Percentiles rank a stretch among this genome's conserved stretches.
Evolutionary conservation across 2,113 vertebrate species (phyloP).

Genomic region (Zapus hudsonius): DNA sequence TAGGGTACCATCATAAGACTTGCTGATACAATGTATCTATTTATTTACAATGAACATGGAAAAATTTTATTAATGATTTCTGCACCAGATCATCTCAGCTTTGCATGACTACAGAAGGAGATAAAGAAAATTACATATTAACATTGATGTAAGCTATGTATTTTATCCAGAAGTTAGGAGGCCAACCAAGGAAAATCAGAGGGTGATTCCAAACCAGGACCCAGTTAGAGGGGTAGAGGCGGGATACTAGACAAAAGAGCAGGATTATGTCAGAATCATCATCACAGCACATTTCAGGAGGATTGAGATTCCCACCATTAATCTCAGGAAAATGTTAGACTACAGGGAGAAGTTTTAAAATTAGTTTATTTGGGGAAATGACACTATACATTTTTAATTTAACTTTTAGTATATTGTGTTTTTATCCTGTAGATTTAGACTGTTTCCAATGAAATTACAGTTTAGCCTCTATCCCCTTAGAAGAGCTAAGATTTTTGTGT

Average conservation of each 20-base stretch:
- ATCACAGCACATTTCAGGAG: background rate
- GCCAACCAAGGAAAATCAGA: background rate
- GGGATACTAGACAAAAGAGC: background rate
- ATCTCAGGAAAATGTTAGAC: background rate
- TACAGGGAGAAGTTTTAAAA: slow-evolving; percentile 5
- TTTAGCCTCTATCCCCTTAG: background rate
- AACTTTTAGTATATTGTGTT: background rate
- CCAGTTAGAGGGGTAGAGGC: background rate
- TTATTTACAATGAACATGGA: too few relatives aligned
- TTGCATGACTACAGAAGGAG: background rate
- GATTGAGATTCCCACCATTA: background rate
- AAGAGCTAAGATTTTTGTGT: background rate
- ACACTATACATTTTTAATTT: background rate
- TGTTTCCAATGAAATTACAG: background rate
- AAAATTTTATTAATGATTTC: background rate
- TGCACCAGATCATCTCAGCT: background rate
- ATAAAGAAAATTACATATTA: background rate
- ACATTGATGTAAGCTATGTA: background rate
- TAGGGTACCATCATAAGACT: too few relatives aligned
- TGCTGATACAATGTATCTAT: too few relatives aligned
- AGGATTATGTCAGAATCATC: background rate
- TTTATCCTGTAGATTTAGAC: background rate
- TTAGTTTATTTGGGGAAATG: background rate
- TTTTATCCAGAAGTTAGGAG: background rate
- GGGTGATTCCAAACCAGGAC: background rate